These are phyloP conservation scores for Darevskia nairensis DNA, from an alignment of 2,797 vertebrate species.

Conservation along the genomic window DNA sequence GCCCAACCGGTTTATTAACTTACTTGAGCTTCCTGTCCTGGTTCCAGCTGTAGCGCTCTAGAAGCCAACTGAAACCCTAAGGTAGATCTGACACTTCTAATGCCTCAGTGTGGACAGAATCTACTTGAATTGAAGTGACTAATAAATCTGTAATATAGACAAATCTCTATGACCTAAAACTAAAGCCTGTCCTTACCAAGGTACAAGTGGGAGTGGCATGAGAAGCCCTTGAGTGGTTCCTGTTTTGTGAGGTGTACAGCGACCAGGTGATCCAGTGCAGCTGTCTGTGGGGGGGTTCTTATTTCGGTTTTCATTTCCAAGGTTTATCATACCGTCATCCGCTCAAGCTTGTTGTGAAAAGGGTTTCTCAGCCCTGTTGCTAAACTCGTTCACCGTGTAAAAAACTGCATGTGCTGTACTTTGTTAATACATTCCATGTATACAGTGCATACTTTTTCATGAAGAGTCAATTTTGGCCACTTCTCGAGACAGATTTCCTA, in stretches of 20 bases:
- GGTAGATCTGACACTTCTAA: slow-evolving; percentile 75
- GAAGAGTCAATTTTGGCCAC: slow-evolving; percentile 59
- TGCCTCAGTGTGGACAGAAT: slow-evolving; percentile 71
- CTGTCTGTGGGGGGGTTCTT: slow-evolving; percentile 39
- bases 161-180: slow-evolving; percentile 73
- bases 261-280: slow-evolving; percentile 69
- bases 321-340: slow-evolving; percentile 56
- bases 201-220: slow-evolving; percentile 53
- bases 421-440: slow-evolving; percentile 87
- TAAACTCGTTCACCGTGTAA: slow-evolving; percentile 52
- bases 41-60: slow-evolving; percentile 77
- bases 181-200: slow-evolving; percentile 71
- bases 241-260: slow-evolving; percentile 69
- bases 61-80: slow-evolving; percentile 79
- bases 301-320: slow-evolving; percentile 46
- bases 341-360: slow-evolving; percentile 71
- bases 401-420: slow-evolving; percentile 50
- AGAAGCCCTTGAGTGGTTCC: slow-evolving; percentile 58
- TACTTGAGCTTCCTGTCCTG: slow-evolving; percentile 71
- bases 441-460: slow-evolving; percentile 58
- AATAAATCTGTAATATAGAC: slow-evolving; percentile 80
- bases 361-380: slow-evolving; percentile 51
- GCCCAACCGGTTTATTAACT: slow-evolving; percentile 23
- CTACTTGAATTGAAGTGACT: slow-evolving; percentile 76
- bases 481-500: slow-evolving; percentile 42